Percentiles rank a stretch among this genome's conserved stretches.
Evolutionary conservation across 2,113 vertebrate species (phyloP).

Genomic region (Pseudorhombus dupliciocellatus): DNA sequence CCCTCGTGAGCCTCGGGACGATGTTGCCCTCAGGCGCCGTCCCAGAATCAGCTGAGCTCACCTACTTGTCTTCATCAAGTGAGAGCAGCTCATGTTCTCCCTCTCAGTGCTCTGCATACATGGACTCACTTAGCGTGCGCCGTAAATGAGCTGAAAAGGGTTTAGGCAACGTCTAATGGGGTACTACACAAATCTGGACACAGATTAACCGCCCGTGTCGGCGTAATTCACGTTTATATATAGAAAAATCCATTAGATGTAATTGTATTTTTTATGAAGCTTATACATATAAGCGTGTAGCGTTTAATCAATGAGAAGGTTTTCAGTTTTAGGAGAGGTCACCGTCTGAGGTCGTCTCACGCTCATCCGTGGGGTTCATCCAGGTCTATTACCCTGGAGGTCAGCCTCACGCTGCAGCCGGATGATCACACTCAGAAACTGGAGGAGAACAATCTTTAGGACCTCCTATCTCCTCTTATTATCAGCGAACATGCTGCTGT

Average conservation of each 20-base stretch:
- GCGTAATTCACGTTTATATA: conserved; percentile 46
- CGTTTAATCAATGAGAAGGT: conserved; percentile 50
- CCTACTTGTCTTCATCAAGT: conserved; percentile 37
- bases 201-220: conserved; percentile 6
- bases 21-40: conserved; percentile 36
- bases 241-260: conserved; percentile 54
- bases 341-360: conserved; percentile 16
- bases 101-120: conserved; percentile 7
- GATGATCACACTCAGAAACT: conserved; percentile 36
- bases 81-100: conserved; percentile 14
- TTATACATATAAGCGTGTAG: conserved; percentile 22
- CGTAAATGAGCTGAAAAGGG: conserved; percentile 5
- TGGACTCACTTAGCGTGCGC: conserved; percentile 3
- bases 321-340: conserved; percentile 46
- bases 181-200: conserved; percentile 34
- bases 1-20: conserved; percentile 28
- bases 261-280: conserved; percentile 69
- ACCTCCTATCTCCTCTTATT: conserved; percentile 50
- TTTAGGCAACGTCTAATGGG: conserved; percentile 23
- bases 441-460: conserved; percentile 32
- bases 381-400: conserved; percentile 45
- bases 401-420: conserved; percentile 14
- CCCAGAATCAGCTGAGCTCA: conserved; percentile 23
- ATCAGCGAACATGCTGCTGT: conserved; percentile 49
- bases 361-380: conserved; percentile 35